These are phyloP conservation scores for Drosophila kambysellisi DNA, from an alignment of 2,888 invertebrate genomes.

Conservation along the genomic window DNA sequence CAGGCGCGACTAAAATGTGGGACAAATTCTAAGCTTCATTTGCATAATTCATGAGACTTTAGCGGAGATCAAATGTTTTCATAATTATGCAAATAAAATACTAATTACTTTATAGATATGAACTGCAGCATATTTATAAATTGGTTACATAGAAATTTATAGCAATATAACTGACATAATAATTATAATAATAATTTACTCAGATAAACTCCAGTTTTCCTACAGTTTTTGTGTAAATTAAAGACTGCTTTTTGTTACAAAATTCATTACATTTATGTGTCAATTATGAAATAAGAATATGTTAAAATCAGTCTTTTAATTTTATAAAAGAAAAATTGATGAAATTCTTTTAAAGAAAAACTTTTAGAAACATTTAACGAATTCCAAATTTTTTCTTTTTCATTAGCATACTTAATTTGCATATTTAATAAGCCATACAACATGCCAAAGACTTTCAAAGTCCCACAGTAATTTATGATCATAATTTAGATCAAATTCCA, in stretches of 20 bases:
- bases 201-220: neutral
- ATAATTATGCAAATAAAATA: slow-evolving; percentile 33
- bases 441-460: neutral
- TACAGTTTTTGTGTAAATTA: neutral
- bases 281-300: neutral
- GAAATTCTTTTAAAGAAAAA: neutral
- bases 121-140: slow-evolving; percentile 2
- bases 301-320: neutral
- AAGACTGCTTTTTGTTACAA: neutral
- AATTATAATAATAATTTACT: too few species aligned
- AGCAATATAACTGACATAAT: too few species aligned
- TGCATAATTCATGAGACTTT: slow-evolving; percentile 63
- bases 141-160: neutral
- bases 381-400: neutral
- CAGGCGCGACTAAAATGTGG: slow-evolving; percentile 50
- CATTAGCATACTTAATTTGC: neutral
- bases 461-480: neutral
- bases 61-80: neutral
- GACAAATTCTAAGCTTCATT: slow-evolving; percentile 50
- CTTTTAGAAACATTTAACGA: neutral
- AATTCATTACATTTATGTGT: neutral
- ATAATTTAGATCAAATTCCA: neutral
- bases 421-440: slow-evolving; percentile 2
- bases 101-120: slow-evolving; percentile 14
- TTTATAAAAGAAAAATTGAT: neutral